Evolutionary conservation across 2,113 vertebrate species (phyloP), one percentile per base, ranked within the genome.

Genomic region (Colaptes auratus): DNA sequence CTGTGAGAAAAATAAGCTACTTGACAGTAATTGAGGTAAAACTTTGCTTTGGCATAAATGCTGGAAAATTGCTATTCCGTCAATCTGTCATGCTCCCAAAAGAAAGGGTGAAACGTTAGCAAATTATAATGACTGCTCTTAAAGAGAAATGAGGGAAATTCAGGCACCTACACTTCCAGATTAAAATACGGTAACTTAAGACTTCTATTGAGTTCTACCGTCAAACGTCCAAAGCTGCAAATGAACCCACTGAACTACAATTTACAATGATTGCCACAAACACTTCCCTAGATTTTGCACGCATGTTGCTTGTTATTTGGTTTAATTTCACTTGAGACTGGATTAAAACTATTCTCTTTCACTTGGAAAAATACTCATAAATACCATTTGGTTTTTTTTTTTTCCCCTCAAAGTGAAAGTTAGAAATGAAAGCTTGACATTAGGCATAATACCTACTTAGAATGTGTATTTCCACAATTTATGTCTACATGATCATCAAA

Each of bases 41-140:
- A 81, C 7, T 80, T 95, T 56, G 53, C 78, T 82, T 89, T 73
- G 66, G 59, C 50, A 58, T 44, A 14, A 88, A 81, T 50, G 78
- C 90, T 90, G 61, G 53, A 80, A 92, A 86, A 60, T 21, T 86
- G n/a, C 73, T 76, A 11, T 88, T 95, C 88, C 80, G 53, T 86
- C 73, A 78, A 65, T 71, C 50, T 94, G 61, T 42, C 86, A 69
- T 13, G 48, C 25, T 75, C 42, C n/a, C 76, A 61, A 61, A 90
- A 90, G 58, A 88, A 86, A 63, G 35, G 16, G 39, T 86, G 63
- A 82, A 88, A 88, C 18, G 46, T 76, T 70, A 81, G 44, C 53
- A 94, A 81, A 86, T 86, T 83, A 92, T 84, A 82, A 84, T 86
- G 50, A 58, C 44, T 79, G 50, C 15, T 92, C 3, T 89, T 84